Percentiles rank a stretch among this genome's conserved stretches.
Conservation (phyloP, 2,888 invertebrate species). For the Chesias legatella region DNA sequence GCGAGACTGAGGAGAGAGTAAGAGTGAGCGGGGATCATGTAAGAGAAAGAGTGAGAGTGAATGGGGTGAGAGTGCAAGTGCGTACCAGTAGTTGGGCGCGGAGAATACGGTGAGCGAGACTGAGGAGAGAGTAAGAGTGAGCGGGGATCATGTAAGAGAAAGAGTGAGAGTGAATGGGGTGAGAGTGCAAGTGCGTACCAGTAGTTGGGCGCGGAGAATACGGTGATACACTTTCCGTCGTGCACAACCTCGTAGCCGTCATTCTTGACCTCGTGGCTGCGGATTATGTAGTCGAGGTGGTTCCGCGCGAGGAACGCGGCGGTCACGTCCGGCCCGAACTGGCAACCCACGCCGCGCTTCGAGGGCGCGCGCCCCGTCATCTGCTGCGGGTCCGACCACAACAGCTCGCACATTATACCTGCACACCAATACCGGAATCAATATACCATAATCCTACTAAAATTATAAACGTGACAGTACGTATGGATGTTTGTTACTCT, state of each 20-base stretch:
- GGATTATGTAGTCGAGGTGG: conserved; percentile 94
- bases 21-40: no score
- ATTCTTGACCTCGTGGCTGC: conserved; percentile 98
- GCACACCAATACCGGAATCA: conserved; percentile 11
- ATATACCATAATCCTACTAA: no score
- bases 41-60: no score
- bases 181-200: conserved; percentile 82
- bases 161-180: no score
- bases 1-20: no score
- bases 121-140: no score
- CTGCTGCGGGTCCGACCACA: conserved; percentile 99
- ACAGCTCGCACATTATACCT: conserved; percentile 97
- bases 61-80: no score
- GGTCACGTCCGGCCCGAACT: conserved; percentile 99
- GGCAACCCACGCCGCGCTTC: conserved; percentile 98
- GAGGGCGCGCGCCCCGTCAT: conserved; percentile 93
- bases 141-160: no score
- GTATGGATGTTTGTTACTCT: no score
- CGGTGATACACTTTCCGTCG: conserved; percentile 97
- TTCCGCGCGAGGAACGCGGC: conserved; percentile 90
- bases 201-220: conserved; percentile 99
- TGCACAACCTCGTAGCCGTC: conserved; percentile 98
- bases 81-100: no score
- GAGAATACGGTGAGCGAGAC: no score
- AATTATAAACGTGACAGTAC: no score